These are phyloP conservation scores for Kryptolebias ocellatus DNA, from an alignment of 2,797 vertebrate genomes.

Conservation along the genomic window DNA sequence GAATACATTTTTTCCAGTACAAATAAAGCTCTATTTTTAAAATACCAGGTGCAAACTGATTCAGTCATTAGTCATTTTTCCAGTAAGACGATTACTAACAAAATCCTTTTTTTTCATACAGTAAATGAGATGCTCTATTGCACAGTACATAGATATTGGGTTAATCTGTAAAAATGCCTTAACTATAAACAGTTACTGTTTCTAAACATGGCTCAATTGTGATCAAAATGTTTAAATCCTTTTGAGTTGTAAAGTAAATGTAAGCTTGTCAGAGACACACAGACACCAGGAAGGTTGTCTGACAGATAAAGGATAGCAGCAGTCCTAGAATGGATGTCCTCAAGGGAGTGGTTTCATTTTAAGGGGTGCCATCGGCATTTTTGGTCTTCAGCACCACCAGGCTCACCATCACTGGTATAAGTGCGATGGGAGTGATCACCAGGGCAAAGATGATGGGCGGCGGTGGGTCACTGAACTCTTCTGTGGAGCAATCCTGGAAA, in stretches of 20 bases:
- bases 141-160: slow-evolving; percentile 19
- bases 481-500: slow-evolving; percentile 75
- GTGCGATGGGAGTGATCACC: slow-evolving; percentile 81
- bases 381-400: slow-evolving; percentile 78
- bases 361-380: slow-evolving; percentile 81
- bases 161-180: slow-evolving; percentile 15
- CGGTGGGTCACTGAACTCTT: slow-evolving; percentile 65
- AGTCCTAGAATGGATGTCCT: slow-evolving; percentile 1
- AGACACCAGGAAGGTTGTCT: slow-evolving; percentile 12
- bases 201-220: background rate
- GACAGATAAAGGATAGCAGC: slow-evolving; percentile 24
- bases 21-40: slow-evolving; percentile 30
- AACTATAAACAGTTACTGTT: background rate
- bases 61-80: slow-evolving; percentile 23
- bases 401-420: slow-evolving; percentile 80
- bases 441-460: slow-evolving; percentile 64
- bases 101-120: slow-evolving; percentile 16
- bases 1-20: slow-evolving; percentile 35
- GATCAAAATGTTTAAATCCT: background rate
- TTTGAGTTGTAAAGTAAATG: too few species aligned
- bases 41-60: slow-evolving; percentile 36
- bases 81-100: slow-evolving; percentile 15
- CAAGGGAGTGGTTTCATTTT: slow-evolving; percentile 26
- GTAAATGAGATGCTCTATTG: slow-evolving; percentile 36
- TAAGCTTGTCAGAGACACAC: slow-evolving; percentile 6